These are phyloP conservation scores for Carassius carassius DNA, from an alignment of 2,113 vertebrate genomes.

Conservation along the genomic window DNA sequence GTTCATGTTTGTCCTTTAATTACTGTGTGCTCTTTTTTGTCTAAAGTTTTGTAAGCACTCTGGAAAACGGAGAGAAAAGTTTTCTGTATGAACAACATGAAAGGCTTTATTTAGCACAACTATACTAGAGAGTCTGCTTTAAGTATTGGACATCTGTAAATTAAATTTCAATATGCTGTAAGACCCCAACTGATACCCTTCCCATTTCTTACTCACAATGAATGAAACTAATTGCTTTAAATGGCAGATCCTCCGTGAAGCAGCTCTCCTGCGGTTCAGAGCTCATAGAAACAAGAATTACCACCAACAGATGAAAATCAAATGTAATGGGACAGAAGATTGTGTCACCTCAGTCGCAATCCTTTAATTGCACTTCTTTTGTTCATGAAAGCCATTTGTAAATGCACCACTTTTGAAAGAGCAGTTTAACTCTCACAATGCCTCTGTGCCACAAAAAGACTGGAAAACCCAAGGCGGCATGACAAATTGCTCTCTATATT, in stretches of 20 bases:
- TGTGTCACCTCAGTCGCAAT: constrained; percentile 50
- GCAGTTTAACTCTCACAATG: constrained; percentile 50
- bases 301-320: constrained; percentile 61
- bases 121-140: constrained; percentile 49
- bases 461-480: constrained; percentile 10
- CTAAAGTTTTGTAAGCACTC: constrained; percentile 53
- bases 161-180: constrained; percentile 55
- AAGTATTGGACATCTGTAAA: constrained; percentile 57
- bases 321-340: constrained; percentile 59
- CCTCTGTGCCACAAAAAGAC: not conserved
- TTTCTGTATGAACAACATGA: constrained; percentile 47
- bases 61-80: constrained; percentile 49
- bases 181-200: constrained; percentile 56
- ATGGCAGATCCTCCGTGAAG: constrained; percentile 50
- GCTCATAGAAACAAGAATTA: constrained; percentile 57
- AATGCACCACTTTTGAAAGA: constrained; percentile 39
- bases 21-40: constrained; percentile 53
- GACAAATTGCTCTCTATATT: constrained; percentile 18
- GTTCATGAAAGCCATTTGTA: constrained; percentile 55
- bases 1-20: constrained; percentile 56
- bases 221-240: constrained; percentile 58
- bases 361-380: constrained; percentile 56
- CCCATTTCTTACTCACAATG: constrained; percentile 47
- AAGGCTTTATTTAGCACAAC: constrained; percentile 55
- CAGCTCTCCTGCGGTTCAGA: constrained; percentile 54